A percentile compares a stretch with the other conserved stretches of the same genome.
These are phyloP conservation scores for Pardalotus punctatus DNA, from an alignment of 2,113 vertebrate genomes.

Conservation along the genomic window DNA sequence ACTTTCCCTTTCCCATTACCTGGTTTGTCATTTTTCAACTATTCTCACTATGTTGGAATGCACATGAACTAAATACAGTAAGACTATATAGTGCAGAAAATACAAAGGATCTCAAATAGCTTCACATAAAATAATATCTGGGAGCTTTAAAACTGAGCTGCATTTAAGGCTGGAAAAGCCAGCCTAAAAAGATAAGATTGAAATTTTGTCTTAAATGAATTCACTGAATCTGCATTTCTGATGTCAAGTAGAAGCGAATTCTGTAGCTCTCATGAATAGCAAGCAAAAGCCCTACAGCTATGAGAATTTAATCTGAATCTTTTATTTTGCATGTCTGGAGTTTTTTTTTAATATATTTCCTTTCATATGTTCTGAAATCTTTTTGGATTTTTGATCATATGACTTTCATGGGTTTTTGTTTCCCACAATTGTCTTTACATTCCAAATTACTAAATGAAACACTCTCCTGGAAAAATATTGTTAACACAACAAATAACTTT, in stretches of 20 bases:
- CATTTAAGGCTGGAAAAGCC: slow-evolving; percentile 58
- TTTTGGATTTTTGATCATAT: slow-evolving; percentile 2
- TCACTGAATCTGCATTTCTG: slow-evolving; percentile 72
- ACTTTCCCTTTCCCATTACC: neutral
- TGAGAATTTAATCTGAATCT: slow-evolving; percentile 56
- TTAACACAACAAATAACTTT: slow-evolving; percentile 12
- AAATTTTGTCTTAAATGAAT: slow-evolving; percentile 66
- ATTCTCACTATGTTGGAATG: neutral
- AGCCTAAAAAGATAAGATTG: slow-evolving; percentile 66
- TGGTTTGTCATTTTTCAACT: slow-evolving; percentile 1
- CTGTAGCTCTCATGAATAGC: slow-evolving; percentile 36
- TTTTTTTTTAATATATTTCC: neutral
- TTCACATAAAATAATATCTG: slow-evolving; percentile 62
- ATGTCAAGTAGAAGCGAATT: slow-evolving; percentile 58
- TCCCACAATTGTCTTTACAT: neutral
- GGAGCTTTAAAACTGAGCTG: slow-evolving; percentile 65
- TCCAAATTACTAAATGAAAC: slow-evolving; percentile 34
- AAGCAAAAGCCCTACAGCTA: slow-evolving; percentile 59
- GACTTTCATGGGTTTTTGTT: slow-evolving; percentile 20
- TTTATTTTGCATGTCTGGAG: slow-evolving; percentile 31
- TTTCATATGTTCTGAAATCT: slow-evolving; percentile 29
- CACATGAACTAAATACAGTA: slow-evolving; percentile 8
- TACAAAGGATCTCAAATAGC: slow-evolving; percentile 58
- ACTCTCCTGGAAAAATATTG: slow-evolving; percentile 23
- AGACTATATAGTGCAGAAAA: slow-evolving; percentile 31